A percentile compares a stretch with the other conserved stretches of the same genome.
Conservation (phyloP, 1,140 invertebrate genomes). For the Drosophila kepulauana region DNA sequence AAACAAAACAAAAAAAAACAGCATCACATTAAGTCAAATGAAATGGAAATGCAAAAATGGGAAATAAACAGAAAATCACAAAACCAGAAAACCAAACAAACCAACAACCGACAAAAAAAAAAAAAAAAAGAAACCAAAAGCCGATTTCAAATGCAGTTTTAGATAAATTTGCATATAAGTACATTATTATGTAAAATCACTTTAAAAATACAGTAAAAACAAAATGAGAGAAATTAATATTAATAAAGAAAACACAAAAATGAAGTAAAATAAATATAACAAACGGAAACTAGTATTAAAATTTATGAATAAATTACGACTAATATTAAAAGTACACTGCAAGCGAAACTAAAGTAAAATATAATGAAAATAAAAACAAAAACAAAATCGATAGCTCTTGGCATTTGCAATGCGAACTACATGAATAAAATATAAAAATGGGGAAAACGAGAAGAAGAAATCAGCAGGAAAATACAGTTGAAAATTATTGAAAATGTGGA, state of each 20-base stretch:
- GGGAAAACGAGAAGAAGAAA: constrained; percentile 11
- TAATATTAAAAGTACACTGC: constrained; percentile 62
- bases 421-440: neutral
- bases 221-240: constrained; percentile 16
- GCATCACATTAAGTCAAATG: constrained; percentile 53
- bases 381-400: constrained; percentile 34
- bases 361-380: constrained; percentile 38
- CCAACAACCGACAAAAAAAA: neutral
- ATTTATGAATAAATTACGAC: constrained; percentile 79
- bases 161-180: constrained; percentile 79
- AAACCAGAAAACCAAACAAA: constrained; percentile 39
- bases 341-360: constrained; percentile 45
- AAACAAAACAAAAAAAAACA: neutral
- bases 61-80: constrained; percentile 18
- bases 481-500: constrained; percentile 42
- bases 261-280: constrained; percentile 28
- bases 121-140: constrained; percentile 26
- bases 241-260: constrained; percentile 24
- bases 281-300: constrained; percentile 73
- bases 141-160: constrained; percentile 69
- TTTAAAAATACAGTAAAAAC: constrained; percentile 66
- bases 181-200: constrained; percentile 83
- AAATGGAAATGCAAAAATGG: constrained; percentile 43
- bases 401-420: constrained; percentile 35
- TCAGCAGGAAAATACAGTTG: constrained; percentile 34